Base-by-base conservation (phyloP, 2,797 vertebrate species). In the Enteromius trimaculatus region DNA sequence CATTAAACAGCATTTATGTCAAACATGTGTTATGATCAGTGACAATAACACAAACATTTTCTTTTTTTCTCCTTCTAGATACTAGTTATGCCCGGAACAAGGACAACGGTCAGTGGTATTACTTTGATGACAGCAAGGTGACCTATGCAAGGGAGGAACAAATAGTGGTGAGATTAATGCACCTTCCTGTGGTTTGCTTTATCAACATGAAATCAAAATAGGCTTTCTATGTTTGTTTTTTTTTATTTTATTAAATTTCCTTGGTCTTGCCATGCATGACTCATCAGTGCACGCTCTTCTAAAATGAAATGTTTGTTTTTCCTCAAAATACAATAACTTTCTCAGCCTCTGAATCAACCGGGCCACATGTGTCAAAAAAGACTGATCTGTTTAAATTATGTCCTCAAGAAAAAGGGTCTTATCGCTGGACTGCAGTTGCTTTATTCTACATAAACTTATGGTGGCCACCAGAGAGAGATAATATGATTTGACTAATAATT, bases 111-210 rank as follows among this genome's bases (percentile, higher is more conserved):
- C 95, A 95, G 86, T 97, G 97, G 97, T 96, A 96, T 91, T 96
- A 97, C 90, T 97, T 96, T 53, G 97, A 97, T 23, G 96, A 97
- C 92, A 97, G 92, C 91, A 97, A 95, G 13, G 96, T 97, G 87
- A 97, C 96, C 0, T 92, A 91, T 39, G 96, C 96, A 78, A 90
- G 86, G 0, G 95, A 96, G 88, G 95, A 95, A 82, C 95, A 97
- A 90, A 96, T 97, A 68, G 91, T 97, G 96, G 97, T 97, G 62
- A 90, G 93, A 77, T 72, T 4, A 60, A 37, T 51, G 37, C 7
- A 5, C 5, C 29, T 62, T 44, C 9, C 37, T 23, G 19, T 47
- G 37, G n/a, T 58, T 44, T 60, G 47, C 49, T 21, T 62, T 14
- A 21, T 66, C 39, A 31, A 64, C 76, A 64, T 47, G 21, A 64